These are phyloP conservation scores for Stegodyphus mimosarum DNA, from an alignment of 1,140 invertebrate genomes.

Conservation along the genomic window DNA sequence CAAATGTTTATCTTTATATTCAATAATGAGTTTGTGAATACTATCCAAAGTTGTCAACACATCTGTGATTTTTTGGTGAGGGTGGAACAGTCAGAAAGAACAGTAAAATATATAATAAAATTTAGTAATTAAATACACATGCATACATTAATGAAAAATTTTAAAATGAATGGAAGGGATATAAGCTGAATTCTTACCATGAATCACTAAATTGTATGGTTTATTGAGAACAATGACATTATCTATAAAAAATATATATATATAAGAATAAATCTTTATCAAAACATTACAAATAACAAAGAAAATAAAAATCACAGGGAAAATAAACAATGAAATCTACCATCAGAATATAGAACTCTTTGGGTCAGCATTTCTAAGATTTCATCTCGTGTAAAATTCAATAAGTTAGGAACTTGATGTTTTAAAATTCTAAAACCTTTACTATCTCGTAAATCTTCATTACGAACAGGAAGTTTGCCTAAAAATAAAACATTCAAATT, in stretches of 20 bases:
- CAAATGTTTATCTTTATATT: too few relatives aligned
- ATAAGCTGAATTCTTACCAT: constrained; percentile 62
- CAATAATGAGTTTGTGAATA: too few relatives aligned
- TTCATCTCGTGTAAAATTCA: constrained; percentile 58
- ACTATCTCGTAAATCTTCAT: constrained; percentile 60
- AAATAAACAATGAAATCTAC: background rate
- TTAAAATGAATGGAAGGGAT: background rate
- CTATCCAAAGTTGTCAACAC: too few relatives aligned
- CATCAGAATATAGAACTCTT: constrained; percentile 40
- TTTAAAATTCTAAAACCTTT: constrained; percentile 66
- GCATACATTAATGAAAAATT: background rate
- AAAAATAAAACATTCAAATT: background rate
- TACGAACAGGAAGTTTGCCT: background rate
- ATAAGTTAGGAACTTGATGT: constrained; percentile 65
- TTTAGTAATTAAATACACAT: background rate
- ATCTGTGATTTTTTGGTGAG: too few relatives aligned
- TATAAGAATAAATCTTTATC: background rate
- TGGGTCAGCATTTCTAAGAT: constrained; percentile 47
- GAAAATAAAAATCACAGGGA: background rate
- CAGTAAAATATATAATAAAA: background rate
- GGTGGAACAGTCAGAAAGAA: too few relatives aligned
- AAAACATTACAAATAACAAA: background rate
- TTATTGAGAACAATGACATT: constrained; percentile 71
- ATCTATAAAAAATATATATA: constrained; percentile 51
- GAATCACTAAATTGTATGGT: constrained; percentile 70